Evolutionary conservation across 2,888 invertebrate species (phyloP).

Genomic region (Idaea dimidiata): DNA sequence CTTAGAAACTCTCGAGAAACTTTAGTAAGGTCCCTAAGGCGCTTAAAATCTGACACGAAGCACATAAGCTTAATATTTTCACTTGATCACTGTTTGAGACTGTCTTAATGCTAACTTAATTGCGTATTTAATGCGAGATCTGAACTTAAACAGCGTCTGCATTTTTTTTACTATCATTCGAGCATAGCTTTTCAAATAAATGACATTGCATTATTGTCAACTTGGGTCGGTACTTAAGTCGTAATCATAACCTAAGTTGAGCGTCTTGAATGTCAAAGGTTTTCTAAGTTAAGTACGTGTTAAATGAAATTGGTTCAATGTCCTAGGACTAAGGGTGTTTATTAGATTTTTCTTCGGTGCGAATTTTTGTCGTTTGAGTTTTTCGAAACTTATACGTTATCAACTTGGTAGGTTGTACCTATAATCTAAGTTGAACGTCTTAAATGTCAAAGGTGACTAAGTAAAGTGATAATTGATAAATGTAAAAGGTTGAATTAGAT

Average conservation of each 20-base stretch:
- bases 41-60: not conserved
- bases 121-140: not conserved
- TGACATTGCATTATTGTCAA: constrained; percentile 3
- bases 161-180: not conserved
- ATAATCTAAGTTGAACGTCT: constrained; percentile 4
- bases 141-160: not conserved
- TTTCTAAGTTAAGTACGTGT: too few species aligned
- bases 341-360: not conserved
- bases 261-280: too few species aligned
- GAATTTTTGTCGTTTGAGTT: too few species aligned
- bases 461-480: too few species aligned
- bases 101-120: not conserved
- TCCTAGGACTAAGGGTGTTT: not conserved
- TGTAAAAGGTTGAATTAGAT: too few species aligned
- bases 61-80: not conserved
- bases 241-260: too few species aligned
- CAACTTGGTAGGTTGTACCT: too few species aligned
- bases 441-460: not conserved
- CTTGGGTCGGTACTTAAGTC: too few species aligned
- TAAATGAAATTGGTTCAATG: too few species aligned
- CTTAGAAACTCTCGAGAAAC: not conserved
- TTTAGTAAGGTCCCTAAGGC: not conserved
- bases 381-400: too few species aligned
- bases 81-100: not conserved
- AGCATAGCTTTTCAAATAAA: constrained; percentile 3